Evolutionary conservation across 2,888 invertebrate genomes (phyloP).

Genomic region (Ellobium chinense): DNA sequence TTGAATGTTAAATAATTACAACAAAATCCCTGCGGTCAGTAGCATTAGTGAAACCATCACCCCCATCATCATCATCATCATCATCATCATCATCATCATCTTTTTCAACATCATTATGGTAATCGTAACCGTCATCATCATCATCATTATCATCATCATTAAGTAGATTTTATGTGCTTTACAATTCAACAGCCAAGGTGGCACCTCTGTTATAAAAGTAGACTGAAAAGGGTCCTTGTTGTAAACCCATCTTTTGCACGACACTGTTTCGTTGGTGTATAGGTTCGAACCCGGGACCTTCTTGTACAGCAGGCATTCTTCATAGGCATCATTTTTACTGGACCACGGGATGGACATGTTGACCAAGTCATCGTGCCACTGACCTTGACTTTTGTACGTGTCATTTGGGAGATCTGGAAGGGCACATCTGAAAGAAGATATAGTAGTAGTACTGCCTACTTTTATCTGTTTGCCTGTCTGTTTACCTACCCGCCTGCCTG

Average conservation of each 20-base stretch:
- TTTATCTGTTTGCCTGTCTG: too few relatives aligned
- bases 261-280: constrained; percentile 19
- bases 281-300: not conserved
- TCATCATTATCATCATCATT: too few relatives aligned
- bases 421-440: constrained; percentile 37
- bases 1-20: too few relatives aligned
- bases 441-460: too few relatives aligned
- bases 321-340: constrained; percentile 5
- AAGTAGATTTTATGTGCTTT: too few relatives aligned
- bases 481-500: too few relatives aligned
- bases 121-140: too few relatives aligned
- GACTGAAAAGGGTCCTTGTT: constrained; percentile 37
- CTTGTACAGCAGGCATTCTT: not conserved
- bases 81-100: too few relatives aligned
- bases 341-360: constrained; percentile 45
- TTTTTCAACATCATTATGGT: too few relatives aligned
- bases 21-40: too few relatives aligned
- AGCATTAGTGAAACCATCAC: too few relatives aligned
- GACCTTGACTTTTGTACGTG: constrained; percentile 37
- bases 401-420: constrained; percentile 46
- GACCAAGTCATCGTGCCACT: constrained; percentile 29
- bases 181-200: not conserved
- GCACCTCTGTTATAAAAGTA: constrained; percentile 46
- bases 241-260: constrained; percentile 46
- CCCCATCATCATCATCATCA: too few relatives aligned